These are phyloP conservation scores for Leptonema lineaticorne DNA, from an alignment of 1,140 invertebrate species.

Conservation along the genomic window DNA sequence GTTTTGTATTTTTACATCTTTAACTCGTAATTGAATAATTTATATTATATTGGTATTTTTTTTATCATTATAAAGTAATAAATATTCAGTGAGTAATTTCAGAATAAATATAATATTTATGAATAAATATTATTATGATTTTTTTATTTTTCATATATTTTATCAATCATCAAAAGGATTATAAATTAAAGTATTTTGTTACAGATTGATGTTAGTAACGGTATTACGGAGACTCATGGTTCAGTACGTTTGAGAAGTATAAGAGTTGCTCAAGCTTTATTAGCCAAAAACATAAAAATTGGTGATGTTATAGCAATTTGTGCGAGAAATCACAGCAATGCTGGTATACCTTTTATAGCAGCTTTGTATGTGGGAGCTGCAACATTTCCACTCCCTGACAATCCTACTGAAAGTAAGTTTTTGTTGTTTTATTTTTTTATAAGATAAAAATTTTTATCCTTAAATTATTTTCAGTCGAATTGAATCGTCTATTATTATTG, in stretches of 20 bases:
- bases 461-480: conserved; percentile 24
- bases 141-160: no score
- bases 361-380: conserved; percentile 29
- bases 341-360: conserved; percentile 28
- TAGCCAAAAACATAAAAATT: not conserved
- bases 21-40: no score
- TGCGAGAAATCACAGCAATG: conserved; percentile 25
- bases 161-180: no score
- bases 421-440: not conserved
- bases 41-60: no score
- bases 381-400: not conserved
- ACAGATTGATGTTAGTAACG: conserved; percentile 15
- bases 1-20: no score
- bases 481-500: not conserved
- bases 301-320: conserved; percentile 30
- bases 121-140: no score
- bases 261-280: conserved; percentile 28
- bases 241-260: conserved; percentile 30
- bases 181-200: no score
- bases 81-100: no score
- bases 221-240: conserved; percentile 24
- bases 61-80: no score
- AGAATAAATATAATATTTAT: no score
- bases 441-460: no score
- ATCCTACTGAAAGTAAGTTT: not conserved